A percentile compares a stretch with the other conserved stretches of the same genome.
These are phyloP conservation scores for Mycteria americana DNA, from an alignment of 2,797 vertebrate genomes.

Conservation along the genomic window DNA sequence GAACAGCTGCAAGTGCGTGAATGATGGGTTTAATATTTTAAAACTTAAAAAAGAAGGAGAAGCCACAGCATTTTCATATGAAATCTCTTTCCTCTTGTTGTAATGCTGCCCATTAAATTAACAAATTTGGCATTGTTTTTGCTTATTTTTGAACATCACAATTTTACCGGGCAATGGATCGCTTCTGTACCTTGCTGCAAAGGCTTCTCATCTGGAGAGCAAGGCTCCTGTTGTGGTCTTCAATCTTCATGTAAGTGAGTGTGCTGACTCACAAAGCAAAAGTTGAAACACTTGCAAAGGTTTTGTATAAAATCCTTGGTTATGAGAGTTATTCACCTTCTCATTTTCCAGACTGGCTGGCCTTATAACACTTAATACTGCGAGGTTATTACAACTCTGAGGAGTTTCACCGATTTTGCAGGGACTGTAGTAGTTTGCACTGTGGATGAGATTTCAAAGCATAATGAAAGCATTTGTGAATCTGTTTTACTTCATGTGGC, in stretches of 20 bases:
- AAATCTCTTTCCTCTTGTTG: neutral
- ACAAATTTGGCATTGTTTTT: neutral
- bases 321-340: neutral
- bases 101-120: neutral
- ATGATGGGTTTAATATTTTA: neutral
- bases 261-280: conserved; percentile 8
- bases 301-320: neutral
- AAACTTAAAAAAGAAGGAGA: neutral
- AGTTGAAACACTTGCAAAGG: neutral
- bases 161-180: neutral
- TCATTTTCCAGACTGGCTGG: neutral
- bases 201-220: neutral
- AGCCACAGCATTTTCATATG: neutral
- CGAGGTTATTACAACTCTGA: neutral
- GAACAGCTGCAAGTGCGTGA: neutral
- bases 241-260: neutral
- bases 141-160: neutral
- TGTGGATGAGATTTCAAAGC: conserved; percentile 23
- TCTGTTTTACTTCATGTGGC: neutral
- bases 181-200: neutral
- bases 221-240: neutral
- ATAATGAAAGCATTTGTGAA: neutral
- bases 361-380: neutral
- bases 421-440: neutral
- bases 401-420: fast-evolving